phyloP scores from a whole-genome alignment of 2,888 invertebrate species.

The Empis livida region DNA sequence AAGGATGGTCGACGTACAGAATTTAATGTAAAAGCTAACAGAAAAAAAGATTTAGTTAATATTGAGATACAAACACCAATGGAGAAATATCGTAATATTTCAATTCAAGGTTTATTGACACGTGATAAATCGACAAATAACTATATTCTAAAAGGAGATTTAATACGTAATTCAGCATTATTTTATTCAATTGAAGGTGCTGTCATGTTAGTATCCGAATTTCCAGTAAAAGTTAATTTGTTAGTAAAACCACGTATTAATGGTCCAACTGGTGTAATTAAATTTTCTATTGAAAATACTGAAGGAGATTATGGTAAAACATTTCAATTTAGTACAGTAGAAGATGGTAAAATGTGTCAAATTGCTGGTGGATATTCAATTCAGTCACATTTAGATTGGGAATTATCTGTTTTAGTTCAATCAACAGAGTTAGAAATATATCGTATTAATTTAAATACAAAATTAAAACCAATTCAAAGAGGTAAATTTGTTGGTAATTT shows the following conservation, averaged over 20 bases:
- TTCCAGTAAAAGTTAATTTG: slow-evolving; percentile 34
- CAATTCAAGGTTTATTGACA: slow-evolving; percentile 28
- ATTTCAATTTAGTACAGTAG: slow-evolving; percentile 29
- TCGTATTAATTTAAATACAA: slow-evolving; percentile 27
- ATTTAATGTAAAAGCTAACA: slow-evolving; percentile 27
- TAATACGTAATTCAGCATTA: slow-evolving; percentile 34
- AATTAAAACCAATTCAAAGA: slow-evolving; percentile 17
- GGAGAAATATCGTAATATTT: slow-evolving; percentile 28
- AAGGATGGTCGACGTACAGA: slow-evolving; percentile 21
- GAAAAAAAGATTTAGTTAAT: slow-evolving; percentile 27
- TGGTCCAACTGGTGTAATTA: slow-evolving; percentile 30
- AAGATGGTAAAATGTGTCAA: slow-evolving; percentile 36
- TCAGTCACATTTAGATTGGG: slow-evolving; percentile 33
- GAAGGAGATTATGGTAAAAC: slow-evolving; percentile 20
- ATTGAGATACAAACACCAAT: slow-evolving; percentile 33
- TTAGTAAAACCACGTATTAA: slow-evolving; percentile 35
- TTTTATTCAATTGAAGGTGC: slow-evolving; percentile 34
- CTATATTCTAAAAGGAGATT: slow-evolving; percentile 32
- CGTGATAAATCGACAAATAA: slow-evolving; percentile 16
- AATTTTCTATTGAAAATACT: slow-evolving; percentile 23
- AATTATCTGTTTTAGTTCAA: slow-evolving; percentile 30
- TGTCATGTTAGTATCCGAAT: slow-evolving; percentile 29
- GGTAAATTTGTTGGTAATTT: slow-evolving; percentile 21
- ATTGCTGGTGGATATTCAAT: slow-evolving; percentile 32
- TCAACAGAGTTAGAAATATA: slow-evolving; percentile 28